phyloP scores from a whole-genome alignment of 2,888 invertebrate species.

The Aspidapion aeneum region DNA sequence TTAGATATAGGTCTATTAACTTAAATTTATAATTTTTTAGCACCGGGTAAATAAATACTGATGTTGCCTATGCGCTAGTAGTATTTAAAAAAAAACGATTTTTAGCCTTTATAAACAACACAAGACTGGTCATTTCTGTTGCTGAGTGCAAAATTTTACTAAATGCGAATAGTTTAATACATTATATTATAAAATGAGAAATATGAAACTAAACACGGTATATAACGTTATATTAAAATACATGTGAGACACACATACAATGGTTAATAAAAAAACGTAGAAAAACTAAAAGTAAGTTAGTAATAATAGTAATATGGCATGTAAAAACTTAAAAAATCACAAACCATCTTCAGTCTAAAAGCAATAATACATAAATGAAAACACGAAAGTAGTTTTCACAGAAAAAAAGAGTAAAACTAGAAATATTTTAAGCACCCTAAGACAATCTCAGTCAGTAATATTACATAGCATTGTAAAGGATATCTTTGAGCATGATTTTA shows the following conservation, averaged over 20 bases:
- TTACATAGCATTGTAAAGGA: too few relatives aligned
- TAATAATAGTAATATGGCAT: not conserved
- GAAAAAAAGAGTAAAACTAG: not conserved
- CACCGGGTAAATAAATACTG: too few relatives aligned
- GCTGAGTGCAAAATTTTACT: too few relatives aligned
- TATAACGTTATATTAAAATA: not conserved
- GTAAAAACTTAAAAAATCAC: not conserved
- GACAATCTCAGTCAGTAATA: not conserved
- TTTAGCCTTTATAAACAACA: too few relatives aligned
- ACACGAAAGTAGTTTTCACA: conserved; percentile 18
- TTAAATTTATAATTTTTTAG: too few relatives aligned
- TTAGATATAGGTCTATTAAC: too few relatives aligned
- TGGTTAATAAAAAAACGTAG: conserved; percentile 22
- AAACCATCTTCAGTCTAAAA: conserved; percentile 34
- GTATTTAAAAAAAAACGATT: too few relatives aligned
- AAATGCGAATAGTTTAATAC: too few relatives aligned
- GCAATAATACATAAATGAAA: conserved; percentile 33
- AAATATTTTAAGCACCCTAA: not conserved
- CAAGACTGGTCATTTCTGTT: too few relatives aligned
- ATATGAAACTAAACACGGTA: conserved; percentile 16
- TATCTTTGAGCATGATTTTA: not conserved
- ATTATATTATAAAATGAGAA: conserved; percentile 17
- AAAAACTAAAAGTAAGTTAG: conserved; percentile 25
- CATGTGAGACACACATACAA: not conserved
- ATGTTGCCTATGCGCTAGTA: too few relatives aligned